phyloP scores from a whole-genome alignment of 1,140 invertebrate genomes.

The Panonychus citri region DNA sequence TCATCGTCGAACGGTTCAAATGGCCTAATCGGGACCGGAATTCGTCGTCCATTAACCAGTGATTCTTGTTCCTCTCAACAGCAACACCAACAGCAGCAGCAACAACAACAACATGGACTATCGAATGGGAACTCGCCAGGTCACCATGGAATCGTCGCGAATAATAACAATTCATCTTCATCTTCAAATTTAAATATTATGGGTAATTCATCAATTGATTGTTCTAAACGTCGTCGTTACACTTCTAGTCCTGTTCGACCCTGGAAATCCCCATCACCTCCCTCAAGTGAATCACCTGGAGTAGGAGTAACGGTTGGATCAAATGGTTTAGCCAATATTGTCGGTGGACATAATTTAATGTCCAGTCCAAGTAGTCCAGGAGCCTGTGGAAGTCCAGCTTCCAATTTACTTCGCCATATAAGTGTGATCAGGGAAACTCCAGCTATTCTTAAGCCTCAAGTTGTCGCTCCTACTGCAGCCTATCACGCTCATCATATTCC shows the following conservation, averaged over 20 bases:
- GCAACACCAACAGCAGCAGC: not conserved
- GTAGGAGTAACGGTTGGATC: not conserved
- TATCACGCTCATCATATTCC: not conserved
- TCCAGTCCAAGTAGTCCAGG: not conserved
- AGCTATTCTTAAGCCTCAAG: conserved; percentile 10
- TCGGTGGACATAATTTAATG: not conserved
- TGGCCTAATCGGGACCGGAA: not conserved
- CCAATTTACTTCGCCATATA: conserved; percentile 3
- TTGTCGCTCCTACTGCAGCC: conserved; percentile 1
- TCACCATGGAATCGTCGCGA: not conserved
- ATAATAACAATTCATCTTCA: no score
- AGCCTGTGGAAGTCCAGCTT: not conserved
- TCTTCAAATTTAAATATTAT: not conserved
- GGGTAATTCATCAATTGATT: not conserved
- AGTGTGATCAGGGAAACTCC: conserved; percentile 11
- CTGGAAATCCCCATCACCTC: conserved; percentile 11
- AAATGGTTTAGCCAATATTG: no score
- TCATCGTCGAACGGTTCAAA: not conserved
- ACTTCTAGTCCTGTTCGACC: conserved; percentile 12
- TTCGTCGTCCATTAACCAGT: not conserved
- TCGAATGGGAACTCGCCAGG: not conserved
- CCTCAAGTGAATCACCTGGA: not conserved
- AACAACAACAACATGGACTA: not conserved
- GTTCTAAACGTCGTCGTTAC: conserved; percentile 4
- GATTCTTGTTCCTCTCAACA: not conserved